Evolutionary conservation across 2,113 vertebrate species (phyloP).

Genomic region (Xenus cinereus): DNA sequence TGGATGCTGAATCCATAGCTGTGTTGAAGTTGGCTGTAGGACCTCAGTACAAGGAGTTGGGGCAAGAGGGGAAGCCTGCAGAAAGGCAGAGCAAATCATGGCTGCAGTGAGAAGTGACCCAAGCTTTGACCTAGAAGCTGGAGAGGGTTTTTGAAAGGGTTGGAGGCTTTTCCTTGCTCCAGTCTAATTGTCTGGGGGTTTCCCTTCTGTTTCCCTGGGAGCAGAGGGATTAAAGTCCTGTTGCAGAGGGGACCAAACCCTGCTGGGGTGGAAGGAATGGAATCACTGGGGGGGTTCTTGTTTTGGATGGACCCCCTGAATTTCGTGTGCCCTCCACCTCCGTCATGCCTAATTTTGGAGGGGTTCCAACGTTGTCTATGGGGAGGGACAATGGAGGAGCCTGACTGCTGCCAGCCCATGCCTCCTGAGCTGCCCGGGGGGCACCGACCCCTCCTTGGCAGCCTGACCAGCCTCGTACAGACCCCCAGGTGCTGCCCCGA

Average conservation of each 20-base stretch:
- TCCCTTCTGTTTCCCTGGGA: not conserved
- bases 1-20: not conserved
- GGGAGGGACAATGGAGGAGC: not conserved
- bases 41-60: rapidly evolving
- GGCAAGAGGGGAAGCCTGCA: not conserved
- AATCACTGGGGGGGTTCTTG: not conserved
- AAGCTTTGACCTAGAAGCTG: not conserved
- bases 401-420: not conserved
- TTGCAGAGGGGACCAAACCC: not conserved
- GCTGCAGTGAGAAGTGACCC: not conserved
- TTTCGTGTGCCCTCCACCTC: not conserved
- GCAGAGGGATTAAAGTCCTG: not conserved
- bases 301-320: not conserved
- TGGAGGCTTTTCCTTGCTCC: not conserved
- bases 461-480: rapidly evolving
- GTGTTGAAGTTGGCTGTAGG: not conserved
- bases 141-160: not conserved
- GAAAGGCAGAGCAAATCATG: not conserved
- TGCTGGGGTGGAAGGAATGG: not conserved
- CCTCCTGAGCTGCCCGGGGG: not conserved
- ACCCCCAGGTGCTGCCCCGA: not conserved
- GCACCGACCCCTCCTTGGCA: not conserved
- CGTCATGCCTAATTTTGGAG: not conserved
- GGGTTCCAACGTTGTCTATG: not conserved
- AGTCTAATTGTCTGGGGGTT: not conserved